These are phyloP conservation scores for Mormyrus lacerda DNA, from an alignment of 2,113 vertebrate genomes.

Conservation along the genomic window DNA sequence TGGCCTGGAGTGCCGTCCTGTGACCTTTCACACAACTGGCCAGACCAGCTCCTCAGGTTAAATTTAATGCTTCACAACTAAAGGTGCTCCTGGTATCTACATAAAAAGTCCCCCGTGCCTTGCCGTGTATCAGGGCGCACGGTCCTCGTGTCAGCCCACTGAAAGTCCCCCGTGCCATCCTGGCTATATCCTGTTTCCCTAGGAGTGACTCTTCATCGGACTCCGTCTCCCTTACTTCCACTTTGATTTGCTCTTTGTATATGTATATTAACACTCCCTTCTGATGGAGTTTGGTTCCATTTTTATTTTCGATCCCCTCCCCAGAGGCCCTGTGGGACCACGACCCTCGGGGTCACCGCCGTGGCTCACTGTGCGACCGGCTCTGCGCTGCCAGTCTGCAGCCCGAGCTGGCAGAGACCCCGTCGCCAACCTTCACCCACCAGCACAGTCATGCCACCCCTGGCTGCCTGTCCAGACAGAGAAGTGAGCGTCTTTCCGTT, in stretches of 20 bases:
- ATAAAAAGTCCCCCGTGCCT: neutral
- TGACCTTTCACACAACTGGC: neutral
- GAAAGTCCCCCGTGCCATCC: neutral
- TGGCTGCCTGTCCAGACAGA: slow-evolving; percentile 42
- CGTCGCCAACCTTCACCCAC: slow-evolving; percentile 41
- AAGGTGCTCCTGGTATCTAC: neutral
- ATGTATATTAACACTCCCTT: neutral
- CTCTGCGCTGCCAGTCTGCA: slow-evolving; percentile 44
- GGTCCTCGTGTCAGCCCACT: too few relatives aligned
- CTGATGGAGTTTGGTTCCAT: neutral
- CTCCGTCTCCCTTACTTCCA: neutral
- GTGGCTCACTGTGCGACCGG: slow-evolving; percentile 47
- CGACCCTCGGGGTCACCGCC: slow-evolving; percentile 31
- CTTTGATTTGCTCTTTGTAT: neutral
- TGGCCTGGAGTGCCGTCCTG: neutral
- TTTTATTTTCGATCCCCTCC: slow-evolving; percentile 19
- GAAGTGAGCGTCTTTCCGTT: slow-evolving; percentile 35
- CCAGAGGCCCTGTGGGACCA: slow-evolving; percentile 48
- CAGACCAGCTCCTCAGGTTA: neutral
- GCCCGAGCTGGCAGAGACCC: slow-evolving; percentile 33
- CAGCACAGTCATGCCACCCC: slow-evolving; percentile 37
- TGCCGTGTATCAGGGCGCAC: too few relatives aligned
- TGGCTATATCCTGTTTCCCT: neutral
- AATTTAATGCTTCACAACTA: neutral
- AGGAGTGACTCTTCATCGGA: neutral